Evolutionary conservation across 2,888 invertebrate genomes (phyloP).

Genomic region (Dendrolimus pini): DNA sequence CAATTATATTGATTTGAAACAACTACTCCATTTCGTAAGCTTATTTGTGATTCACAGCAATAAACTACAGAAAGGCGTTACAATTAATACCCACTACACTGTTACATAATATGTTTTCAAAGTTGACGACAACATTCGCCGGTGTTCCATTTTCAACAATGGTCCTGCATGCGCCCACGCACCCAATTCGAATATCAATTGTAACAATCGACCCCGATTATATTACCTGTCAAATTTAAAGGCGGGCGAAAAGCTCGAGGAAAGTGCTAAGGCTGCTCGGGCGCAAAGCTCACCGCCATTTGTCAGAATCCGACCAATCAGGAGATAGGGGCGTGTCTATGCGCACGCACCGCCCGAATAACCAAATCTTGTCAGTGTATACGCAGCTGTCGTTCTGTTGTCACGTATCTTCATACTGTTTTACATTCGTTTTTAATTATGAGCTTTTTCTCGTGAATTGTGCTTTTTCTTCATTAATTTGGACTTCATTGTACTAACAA

Average conservation of each 20-base stretch:
- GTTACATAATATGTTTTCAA: not conserved
- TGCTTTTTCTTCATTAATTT: conserved; percentile 21
- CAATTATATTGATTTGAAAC: too few relatives aligned
- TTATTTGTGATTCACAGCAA: too few relatives aligned
- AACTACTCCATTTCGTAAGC: too few relatives aligned
- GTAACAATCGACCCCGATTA: conserved; percentile 41
- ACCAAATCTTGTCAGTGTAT: conserved; percentile 48
- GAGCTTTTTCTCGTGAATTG: conserved; percentile 45
- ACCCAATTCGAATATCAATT: conserved; percentile 45
- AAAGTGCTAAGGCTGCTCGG: conserved; percentile 36
- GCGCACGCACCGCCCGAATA: conserved; percentile 66
- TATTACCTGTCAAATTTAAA: conserved; percentile 41
- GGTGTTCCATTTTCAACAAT: conserved; percentile 33
- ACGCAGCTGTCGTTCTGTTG: conserved; percentile 56
- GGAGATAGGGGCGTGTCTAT: conserved; percentile 39
- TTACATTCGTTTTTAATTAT: conserved; percentile 46
- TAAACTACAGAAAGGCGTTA: not conserved
- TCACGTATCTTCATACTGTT: conserved; percentile 36
- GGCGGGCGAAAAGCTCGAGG: conserved; percentile 61
- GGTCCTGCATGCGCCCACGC: conserved; percentile 54
- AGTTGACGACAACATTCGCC: not conserved
- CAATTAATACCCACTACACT: not conserved
- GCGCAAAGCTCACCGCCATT: conserved; percentile 36
- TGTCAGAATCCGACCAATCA: conserved; percentile 46
- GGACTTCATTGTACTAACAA: conserved; percentile 17